A percentile compares a stretch with the other conserved stretches of the same genome.
These are phyloP conservation scores for Chesias legatella DNA, from an alignment of 2,888 invertebrate species.

Conservation along the genomic window DNA sequence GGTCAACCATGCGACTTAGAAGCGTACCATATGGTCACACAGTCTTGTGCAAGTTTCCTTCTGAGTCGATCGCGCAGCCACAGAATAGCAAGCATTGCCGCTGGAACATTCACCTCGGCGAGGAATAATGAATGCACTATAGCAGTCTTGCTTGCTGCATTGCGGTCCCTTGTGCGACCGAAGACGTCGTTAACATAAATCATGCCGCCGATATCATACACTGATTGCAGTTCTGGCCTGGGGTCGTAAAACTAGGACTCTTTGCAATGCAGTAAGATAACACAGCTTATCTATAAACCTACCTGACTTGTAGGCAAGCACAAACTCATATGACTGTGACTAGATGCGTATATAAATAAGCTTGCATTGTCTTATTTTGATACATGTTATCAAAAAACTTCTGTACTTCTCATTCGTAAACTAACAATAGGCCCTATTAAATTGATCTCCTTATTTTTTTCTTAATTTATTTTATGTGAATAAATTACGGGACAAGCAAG, in stretches of 20 bases:
- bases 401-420: too few species aligned
- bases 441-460: too few species aligned
- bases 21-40: constrained; percentile 8
- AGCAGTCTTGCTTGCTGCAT: constrained; percentile 36
- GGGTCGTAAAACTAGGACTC: too few species aligned
- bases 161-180: constrained; percentile 35
- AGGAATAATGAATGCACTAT: background rate
- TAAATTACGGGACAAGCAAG: too few species aligned
- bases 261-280: background rate
- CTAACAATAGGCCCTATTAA: too few species aligned
- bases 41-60: constrained; percentile 58
- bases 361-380: too few species aligned
- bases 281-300: background rate
- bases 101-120: constrained; percentile 63
- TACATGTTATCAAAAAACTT: too few species aligned
- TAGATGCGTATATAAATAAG: too few species aligned
- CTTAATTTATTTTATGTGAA: too few species aligned
- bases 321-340: too few species aligned
- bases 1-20: constrained; percentile 8
- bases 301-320: too few species aligned
- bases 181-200: constrained; percentile 30
- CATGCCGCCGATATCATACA: constrained; percentile 7
- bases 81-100: constrained; percentile 45
- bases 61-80: constrained; percentile 41
- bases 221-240: background rate